These are phyloP conservation scores for Tachina grossa DNA, from an alignment of 2,888 invertebrate species.

Conservation along the genomic window DNA sequence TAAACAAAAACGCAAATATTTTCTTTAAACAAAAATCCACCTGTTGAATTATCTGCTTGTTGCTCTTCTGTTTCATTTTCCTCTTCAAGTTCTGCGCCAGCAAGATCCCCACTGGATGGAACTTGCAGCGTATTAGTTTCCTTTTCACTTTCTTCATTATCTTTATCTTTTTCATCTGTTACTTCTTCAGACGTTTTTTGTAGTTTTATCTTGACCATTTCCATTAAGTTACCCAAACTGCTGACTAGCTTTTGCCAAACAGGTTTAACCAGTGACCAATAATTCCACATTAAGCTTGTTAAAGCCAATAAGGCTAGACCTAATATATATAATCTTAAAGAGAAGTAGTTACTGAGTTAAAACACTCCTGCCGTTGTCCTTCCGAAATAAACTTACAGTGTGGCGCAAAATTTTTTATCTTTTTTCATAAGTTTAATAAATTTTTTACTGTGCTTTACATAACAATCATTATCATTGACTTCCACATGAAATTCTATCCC, in stretches of 20 bases:
- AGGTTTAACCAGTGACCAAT: conserved; percentile 48
- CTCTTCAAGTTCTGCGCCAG: conserved; percentile 7
- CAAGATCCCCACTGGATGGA: neutral
- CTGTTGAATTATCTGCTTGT: conserved; percentile 49
- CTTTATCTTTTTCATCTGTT: conserved; percentile 5
- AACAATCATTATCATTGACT: conserved; percentile 85
- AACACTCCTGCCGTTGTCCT: neutral
- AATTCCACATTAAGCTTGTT: conserved; percentile 58
- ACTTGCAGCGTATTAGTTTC: conserved; percentile 9
- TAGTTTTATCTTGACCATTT: conserved; percentile 44
- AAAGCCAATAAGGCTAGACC: conserved; percentile 45
- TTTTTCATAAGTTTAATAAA: conserved; percentile 76
- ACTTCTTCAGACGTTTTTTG: conserved; percentile 28
- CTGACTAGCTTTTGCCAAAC: conserved; percentile 21
- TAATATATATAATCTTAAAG: conserved; percentile 60
- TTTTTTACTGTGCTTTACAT: conserved; percentile 82
- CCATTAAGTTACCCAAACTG: conserved; percentile 33
- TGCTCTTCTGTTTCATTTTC: conserved; percentile 30
- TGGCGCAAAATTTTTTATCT: conserved; percentile 83
- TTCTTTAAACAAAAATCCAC: conserved; percentile 13
- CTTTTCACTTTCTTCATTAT: conserved; percentile 32
- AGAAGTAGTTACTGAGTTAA: neutral
- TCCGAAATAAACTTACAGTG: conserved; percentile 82
- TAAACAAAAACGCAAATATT: neutral
- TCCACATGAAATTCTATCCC: conserved; percentile 85